These are phyloP conservation scores for Cheilosia scutellata DNA, from an alignment of 2,888 invertebrate species.

Conservation along the genomic window DNA sequence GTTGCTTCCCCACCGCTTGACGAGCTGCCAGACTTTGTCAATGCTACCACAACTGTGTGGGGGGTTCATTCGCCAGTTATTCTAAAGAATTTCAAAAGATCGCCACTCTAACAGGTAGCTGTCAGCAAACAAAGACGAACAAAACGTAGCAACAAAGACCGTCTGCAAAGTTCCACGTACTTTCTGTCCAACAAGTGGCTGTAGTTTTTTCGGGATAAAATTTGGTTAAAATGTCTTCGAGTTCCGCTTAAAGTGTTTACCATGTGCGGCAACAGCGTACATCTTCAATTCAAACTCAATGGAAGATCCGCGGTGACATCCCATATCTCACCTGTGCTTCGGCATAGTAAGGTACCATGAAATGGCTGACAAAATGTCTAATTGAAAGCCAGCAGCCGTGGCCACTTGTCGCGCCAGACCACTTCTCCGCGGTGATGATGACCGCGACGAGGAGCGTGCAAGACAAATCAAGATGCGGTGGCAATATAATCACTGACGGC, in stretches of 20 bases:
- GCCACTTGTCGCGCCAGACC: slow-evolving; percentile 71
- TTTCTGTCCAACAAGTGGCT: slow-evolving; percentile 57
- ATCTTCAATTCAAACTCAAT: slow-evolving; percentile 11
- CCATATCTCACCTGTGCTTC: slow-evolving; percentile 68
- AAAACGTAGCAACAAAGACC: slow-evolving; percentile 30
- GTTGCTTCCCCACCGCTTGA: not conserved
- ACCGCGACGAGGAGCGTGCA: slow-evolving; percentile 35
- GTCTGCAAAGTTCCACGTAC: slow-evolving; percentile 50
- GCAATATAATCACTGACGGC: slow-evolving; percentile 46
- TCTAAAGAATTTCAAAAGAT: slow-evolving; percentile 43
- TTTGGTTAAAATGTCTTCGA: slow-evolving; percentile 25
- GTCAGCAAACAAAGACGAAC: slow-evolving; percentile 37
- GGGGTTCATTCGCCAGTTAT: slow-evolving; percentile 33
- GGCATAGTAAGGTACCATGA: slow-evolving; percentile 40
- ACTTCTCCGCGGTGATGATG: slow-evolving; percentile 56
- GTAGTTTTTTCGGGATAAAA: slow-evolving; percentile 30
- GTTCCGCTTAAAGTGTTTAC: slow-evolving; percentile 61
- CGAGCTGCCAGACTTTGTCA: slow-evolving; percentile 30
- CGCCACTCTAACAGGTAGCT: slow-evolving; percentile 57
- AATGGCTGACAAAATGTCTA: slow-evolving; percentile 71
- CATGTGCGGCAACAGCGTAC: slow-evolving; percentile 7
- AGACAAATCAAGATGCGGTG: slow-evolving; percentile 65
- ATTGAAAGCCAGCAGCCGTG: slow-evolving; percentile 56
- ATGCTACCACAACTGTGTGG: slow-evolving; percentile 39
- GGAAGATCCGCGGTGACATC: slow-evolving; percentile 16